A percentile compares a stretch with the other conserved stretches of the same genome.
Conservation (phyloP, 2,888 invertebrate species). For the Acanthopleura granulata region DNA sequence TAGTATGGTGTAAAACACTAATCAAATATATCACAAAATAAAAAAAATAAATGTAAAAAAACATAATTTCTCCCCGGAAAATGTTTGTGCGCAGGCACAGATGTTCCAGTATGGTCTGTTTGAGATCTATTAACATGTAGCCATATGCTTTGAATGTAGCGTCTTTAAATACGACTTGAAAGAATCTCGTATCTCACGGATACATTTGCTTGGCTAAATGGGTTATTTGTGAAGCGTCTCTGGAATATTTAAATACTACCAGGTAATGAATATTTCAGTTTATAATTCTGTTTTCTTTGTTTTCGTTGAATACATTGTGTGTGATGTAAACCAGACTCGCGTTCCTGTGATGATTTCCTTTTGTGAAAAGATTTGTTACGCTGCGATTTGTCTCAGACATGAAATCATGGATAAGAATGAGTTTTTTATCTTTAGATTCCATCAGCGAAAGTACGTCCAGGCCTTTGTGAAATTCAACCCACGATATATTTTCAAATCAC, state of each 20-base stretch:
- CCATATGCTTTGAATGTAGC: background rate
- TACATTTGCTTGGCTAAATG: slow-evolving; percentile 5
- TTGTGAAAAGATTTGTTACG: slow-evolving; percentile 17
- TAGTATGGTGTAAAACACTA: no score
- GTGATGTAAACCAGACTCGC: background rate
- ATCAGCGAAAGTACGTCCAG: no score
- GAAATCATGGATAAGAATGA: background rate
- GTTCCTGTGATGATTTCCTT: slow-evolving; percentile 14
- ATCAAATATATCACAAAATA: no score
- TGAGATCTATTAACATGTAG: slow-evolving; percentile 12
- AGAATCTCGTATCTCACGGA: background rate
- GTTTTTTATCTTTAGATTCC: background rate
- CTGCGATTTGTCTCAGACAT: background rate
- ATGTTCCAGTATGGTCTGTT: background rate
- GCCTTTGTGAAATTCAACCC: no score
- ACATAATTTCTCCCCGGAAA: slow-evolving; percentile 7
- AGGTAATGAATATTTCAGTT: slow-evolving; percentile 13
- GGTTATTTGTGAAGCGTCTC: background rate
- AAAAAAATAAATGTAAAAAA: background rate
- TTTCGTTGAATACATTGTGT: slow-evolving; percentile 6
- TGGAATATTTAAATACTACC: slow-evolving; percentile 13
- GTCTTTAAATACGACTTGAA: slow-evolving; percentile 16
- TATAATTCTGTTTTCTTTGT: no score
- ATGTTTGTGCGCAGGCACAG: background rate
- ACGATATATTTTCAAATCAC: no score